phyloP scores from a whole-genome alignment of 1,140 invertebrate genomes.

The Conus ventricosus region DNA sequence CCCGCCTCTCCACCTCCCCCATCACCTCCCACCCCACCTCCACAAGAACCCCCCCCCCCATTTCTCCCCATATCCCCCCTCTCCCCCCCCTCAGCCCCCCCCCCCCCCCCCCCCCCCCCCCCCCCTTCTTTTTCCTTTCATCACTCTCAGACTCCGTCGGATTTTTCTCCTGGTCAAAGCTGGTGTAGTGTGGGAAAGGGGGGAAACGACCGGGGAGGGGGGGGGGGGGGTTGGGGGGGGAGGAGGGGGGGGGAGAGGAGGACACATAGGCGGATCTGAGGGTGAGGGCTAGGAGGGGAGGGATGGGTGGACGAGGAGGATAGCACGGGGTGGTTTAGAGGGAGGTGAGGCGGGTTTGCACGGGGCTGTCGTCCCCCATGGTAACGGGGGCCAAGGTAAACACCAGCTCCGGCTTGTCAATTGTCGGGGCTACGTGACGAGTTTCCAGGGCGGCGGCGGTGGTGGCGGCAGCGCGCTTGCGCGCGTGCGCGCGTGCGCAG shows the following conservation, averaged over 20 bases:
- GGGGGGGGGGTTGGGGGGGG: neutral
- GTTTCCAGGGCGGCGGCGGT: neutral
- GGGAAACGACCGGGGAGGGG: neutral
- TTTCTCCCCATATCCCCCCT: too few relatives aligned
- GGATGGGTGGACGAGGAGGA: too few relatives aligned
- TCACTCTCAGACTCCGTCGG: too few relatives aligned
- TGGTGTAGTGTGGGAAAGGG: neutral
- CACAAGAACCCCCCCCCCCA: too few relatives aligned
- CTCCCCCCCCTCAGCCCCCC: too few relatives aligned
- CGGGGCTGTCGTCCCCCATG: neutral
- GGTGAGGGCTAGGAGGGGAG: too few relatives aligned
- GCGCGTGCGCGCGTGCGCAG: neutral
- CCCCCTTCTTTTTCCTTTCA: too few relatives aligned
- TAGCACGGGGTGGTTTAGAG: neutral
- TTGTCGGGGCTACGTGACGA: neutral
- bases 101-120: too few relatives aligned
- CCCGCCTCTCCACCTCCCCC: neutral
- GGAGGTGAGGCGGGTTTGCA: constrained; percentile 15
- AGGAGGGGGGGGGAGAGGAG: too few relatives aligned
- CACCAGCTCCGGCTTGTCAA: neutral
- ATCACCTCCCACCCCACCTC: neutral
- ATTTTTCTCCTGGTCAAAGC: too few relatives aligned
- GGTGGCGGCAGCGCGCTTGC: neutral
- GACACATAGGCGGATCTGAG: too few relatives aligned
- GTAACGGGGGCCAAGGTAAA: constrained; percentile 2